Evolutionary conservation across 2,113 vertebrate genomes (phyloP).

Genomic region (Gracilinanus agilis): DNA sequence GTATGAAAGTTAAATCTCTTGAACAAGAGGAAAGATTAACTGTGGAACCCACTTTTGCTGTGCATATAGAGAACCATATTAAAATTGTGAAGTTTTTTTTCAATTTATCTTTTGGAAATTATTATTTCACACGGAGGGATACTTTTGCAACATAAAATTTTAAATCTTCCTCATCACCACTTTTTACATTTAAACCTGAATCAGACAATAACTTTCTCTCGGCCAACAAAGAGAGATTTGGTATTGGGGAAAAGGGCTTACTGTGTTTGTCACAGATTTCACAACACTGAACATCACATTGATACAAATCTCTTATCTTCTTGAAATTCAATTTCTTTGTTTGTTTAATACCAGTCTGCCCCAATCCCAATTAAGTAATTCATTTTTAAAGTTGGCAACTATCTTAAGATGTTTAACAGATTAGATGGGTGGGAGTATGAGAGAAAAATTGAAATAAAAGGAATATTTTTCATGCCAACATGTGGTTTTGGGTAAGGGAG

Average conservation of each 20-base stretch:
- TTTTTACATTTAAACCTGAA: not conserved
- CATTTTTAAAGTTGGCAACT: not conserved
- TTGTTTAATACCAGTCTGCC: not conserved
- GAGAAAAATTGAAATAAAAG: too few relatives aligned
- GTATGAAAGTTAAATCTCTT: not conserved
- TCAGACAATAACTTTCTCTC: not conserved
- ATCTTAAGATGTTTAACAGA: too few relatives aligned
- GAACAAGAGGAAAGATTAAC: not conserved
- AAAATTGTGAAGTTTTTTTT: not conserved
- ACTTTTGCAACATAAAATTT: not conserved
- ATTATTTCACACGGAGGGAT: not conserved
- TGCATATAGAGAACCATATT: not conserved
- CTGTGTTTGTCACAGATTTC: not conserved
- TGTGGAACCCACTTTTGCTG: not conserved
- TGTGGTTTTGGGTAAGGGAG: too few relatives aligned
- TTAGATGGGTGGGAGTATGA: too few relatives aligned
- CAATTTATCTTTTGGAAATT: not conserved
- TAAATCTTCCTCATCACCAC: not conserved
- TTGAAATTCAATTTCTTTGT: not conserved
- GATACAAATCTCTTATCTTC: not conserved
- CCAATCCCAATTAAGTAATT: not conserved
- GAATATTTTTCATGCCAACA: too few relatives aligned
- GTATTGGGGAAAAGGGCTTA: not conserved
- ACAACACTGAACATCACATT: not conserved
- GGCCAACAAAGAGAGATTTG: not conserved